Base-by-base conservation (phyloP, 1,140 invertebrate species). In the Drosophila mojavensis region DNA sequence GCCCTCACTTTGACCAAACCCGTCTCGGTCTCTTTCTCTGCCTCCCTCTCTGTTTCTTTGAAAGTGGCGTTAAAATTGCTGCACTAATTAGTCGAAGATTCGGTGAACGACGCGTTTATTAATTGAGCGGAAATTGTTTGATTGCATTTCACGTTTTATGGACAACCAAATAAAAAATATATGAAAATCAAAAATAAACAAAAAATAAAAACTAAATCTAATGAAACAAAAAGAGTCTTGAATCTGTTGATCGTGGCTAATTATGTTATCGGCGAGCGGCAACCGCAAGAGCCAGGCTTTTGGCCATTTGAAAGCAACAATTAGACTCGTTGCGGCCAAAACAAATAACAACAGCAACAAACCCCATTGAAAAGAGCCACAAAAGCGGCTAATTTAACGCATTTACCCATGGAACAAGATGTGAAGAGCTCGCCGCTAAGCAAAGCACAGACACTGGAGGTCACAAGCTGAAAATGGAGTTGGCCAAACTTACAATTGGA, bases 381-480 rank as follows among this genome's bases (percentile, higher is more conserved):
- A 75, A 78, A 75, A 81, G 78, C 74, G 79, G 81, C 73, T 90
- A 90, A 90, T 90, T 90, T 90, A 90, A 86, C 86, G 85, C 86
- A 90, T 90, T 90, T 84, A 69, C 64, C 20, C 51, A 36, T 78
- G 66, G 68, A 72, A 69, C 80, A 72, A 77, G 81, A 68, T 68
- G 65, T 51, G 61, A 78, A 71, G 53, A 62, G 43, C 4, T 59
- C 33, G 59, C 67, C 67, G 67, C 20, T 24, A 2, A 2, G 20
- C 20, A 24, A 2, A 3, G 2, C 55, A 56, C 53, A 48, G 24
- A 50, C 39, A 45, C 55, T 67, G 55, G 20, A 64, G 50, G 33
- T 54, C 24, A 13, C 45, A 54, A 10, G 3, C 10, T 7, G 30
- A n/a, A 39, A 20, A 15, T 7, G 17, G 26, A 10, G 39, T 11